These are phyloP conservation scores for Norana najaformis DNA, from an alignment of 2,888 invertebrate species.

Conservation along the genomic window DNA sequence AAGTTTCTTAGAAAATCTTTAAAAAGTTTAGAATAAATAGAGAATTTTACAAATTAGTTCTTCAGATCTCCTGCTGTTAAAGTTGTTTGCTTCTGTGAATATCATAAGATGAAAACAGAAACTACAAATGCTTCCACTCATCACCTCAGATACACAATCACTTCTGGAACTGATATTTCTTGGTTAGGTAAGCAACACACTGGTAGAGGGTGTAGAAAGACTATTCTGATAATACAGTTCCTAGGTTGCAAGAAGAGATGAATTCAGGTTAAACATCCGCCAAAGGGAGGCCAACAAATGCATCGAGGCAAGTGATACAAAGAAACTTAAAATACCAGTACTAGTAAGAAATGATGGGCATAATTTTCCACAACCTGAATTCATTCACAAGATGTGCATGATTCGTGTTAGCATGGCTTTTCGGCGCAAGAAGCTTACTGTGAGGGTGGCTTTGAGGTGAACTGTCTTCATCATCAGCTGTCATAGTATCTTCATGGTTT, in stretches of 20 bases:
- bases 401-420: background rate
- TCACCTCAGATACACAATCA: background rate
- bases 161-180: background rate
- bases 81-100: background rate
- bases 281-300: too few species aligned
- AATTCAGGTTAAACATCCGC: background rate
- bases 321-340: background rate
- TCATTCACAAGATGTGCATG: background rate
- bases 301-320: background rate
- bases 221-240: background rate
- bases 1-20: background rate
- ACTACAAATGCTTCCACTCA: too few species aligned
- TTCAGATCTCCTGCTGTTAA: background rate
- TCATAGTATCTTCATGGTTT: background rate
- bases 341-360: background rate
- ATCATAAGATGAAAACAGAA: background rate
- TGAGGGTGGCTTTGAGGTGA: constrained; percentile 8
- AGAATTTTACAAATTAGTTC: background rate
- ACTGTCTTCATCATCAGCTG: background rate
- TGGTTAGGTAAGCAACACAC: background rate
- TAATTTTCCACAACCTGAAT: background rate
- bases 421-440: background rate
- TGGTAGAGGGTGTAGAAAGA: background rate
- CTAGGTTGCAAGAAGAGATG: background rate
- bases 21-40: background rate